phyloP scores from a whole-genome alignment of 2,888 invertebrate species.

The Ditylenchus weischeri region DNA sequence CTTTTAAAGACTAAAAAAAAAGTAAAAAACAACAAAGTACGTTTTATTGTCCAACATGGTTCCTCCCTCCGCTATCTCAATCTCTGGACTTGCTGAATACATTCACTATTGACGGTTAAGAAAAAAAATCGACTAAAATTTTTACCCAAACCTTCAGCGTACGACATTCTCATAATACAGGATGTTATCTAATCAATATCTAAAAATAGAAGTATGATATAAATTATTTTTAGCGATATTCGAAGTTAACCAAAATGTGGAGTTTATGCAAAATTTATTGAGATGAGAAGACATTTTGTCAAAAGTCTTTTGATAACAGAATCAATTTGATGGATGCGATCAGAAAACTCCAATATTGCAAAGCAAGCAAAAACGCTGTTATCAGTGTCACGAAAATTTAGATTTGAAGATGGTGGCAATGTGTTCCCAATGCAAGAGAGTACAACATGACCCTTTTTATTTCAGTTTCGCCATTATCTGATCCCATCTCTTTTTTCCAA shows the following conservation, averaged over 20 bases:
- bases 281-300: too few species aligned
- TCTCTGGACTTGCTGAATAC: slow-evolving; percentile 30
- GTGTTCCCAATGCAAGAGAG: too few species aligned
- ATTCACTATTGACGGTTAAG: neutral
- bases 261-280: too few species aligned
- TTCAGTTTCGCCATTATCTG: too few species aligned
- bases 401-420: too few species aligned
- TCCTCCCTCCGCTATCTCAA: slow-evolving; percentile 57
- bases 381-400: too few species aligned
- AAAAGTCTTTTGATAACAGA: too few species aligned
- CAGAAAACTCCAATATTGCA: too few species aligned
- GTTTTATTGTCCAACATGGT: slow-evolving; percentile 53
- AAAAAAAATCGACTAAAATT: neutral
- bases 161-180: slow-evolving; percentile 45
- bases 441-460: too few species aligned
- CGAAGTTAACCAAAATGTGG: too few species aligned
- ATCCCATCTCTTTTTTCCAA: too few species aligned
- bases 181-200: neutral
- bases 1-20: neutral
- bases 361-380: neutral
- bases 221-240: neutral
- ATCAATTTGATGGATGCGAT: too few species aligned
- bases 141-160: slow-evolving; percentile 42
- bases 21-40: slow-evolving; percentile 36
- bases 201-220: neutral